Evolutionary conservation across 2,113 vertebrate genomes (phyloP).

Genomic region (Hippocampus mohnikei): DNA sequence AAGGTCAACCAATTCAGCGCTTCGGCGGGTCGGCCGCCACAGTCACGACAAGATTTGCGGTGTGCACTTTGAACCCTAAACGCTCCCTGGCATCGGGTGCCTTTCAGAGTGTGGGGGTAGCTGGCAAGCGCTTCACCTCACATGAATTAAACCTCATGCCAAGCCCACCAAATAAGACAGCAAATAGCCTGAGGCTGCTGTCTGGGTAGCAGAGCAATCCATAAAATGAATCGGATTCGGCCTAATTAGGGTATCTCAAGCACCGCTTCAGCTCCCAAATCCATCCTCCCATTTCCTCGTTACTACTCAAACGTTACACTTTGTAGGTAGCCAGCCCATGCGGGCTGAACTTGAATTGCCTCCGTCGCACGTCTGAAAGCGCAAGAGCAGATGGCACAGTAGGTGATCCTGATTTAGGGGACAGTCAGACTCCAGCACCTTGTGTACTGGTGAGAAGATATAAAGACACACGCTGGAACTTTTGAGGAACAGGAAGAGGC

Average conservation of each 20-base stretch:
- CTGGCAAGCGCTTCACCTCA: conserved; percentile 47
- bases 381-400: conserved; percentile 31
- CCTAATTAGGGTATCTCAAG: conserved; percentile 55
- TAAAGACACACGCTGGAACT: conserved; percentile 63
- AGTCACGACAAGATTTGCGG: conserved; percentile 65
- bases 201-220: conserved; percentile 50
- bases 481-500: conserved; percentile 75
- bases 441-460: conserved; percentile 49
- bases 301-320: conserved; percentile 32
- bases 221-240: conserved; percentile 44
- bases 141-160: conserved; percentile 38
- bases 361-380: conserved; percentile 35
- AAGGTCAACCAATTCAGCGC: conserved; percentile 73
- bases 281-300: conserved; percentile 12
- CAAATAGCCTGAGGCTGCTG: conserved; percentile 65
- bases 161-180: conserved; percentile 48
- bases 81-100: conserved; percentile 60
- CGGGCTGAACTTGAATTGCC: conserved; percentile 31
- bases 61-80: conserved; percentile 65
- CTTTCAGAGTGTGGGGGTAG: conserved; percentile 59
- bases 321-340: conserved; percentile 33
- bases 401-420: conserved; percentile 45
- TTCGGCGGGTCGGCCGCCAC: conserved; percentile 61
- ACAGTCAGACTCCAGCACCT: conserved; percentile 48
- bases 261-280: conserved; percentile 30